Conservation (phyloP, 2,888 invertebrate genomes). For the Corbicula japonica region DNA sequence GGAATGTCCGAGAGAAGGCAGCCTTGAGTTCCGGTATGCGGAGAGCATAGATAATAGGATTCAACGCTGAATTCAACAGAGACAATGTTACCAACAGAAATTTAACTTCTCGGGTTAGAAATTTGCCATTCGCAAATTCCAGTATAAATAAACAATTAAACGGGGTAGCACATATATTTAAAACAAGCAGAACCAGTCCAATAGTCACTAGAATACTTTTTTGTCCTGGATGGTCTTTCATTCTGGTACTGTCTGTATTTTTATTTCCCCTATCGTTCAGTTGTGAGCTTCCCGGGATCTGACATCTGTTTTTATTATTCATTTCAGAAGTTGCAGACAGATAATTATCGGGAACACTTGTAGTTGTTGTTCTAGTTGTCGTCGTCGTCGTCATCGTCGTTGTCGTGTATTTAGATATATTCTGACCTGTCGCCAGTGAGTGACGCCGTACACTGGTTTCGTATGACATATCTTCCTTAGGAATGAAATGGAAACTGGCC, state of each 20-base stretch:
- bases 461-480: background rate
- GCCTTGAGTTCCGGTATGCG: background rate
- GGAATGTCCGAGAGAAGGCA: too few species aligned
- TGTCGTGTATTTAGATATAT: too few species aligned
- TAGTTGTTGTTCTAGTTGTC: too few species aligned
- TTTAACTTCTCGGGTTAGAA: background rate
- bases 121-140: background rate
- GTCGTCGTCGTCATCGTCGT: too few species aligned
- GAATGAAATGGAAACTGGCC: too few species aligned
- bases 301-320: background rate
- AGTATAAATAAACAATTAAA: background rate
- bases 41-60: slow-evolving; percentile 1
- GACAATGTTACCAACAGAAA: background rate
- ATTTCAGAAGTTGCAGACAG: too few species aligned
- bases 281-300: background rate
- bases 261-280: background rate
- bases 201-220: background rate
- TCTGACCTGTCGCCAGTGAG: background rate
- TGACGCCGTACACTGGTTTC: background rate
- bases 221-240: background rate
- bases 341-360: background rate
- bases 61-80: background rate
- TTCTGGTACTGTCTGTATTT: background rate
- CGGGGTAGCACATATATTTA: background rate
- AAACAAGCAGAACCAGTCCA: background rate